Evolutionary conservation across 1,140 invertebrate genomes (phyloP), one percentile per base, ranked within the genome.

Genomic region (Brachionus plicatilis): DNA sequence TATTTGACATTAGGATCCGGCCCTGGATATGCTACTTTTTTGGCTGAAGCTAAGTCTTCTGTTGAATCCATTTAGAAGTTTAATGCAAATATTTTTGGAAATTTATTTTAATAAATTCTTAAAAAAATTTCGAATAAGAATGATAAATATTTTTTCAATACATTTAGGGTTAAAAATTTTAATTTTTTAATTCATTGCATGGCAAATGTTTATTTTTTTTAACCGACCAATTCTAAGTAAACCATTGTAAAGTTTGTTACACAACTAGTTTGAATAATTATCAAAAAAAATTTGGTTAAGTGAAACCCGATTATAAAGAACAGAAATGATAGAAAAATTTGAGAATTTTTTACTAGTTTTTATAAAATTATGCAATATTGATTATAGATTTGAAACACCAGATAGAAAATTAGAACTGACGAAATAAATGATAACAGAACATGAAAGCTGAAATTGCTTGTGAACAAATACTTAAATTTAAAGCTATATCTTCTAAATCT

Each of bases 1-100:
- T 83, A 83, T 53, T 72, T 68, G 20, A 83, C 37, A 37, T 72
- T 60, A n/a, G 65, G 17, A 37, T 47, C 45, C n/a, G 82, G 82
- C 4, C 82, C 82, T 29, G 65, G 65, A 56, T 83, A 83, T 24
- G 24, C 29, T 12, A 41, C 53, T 29, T 43, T 29, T 11, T 68
- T 68, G 0, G 43, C 14, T 14, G 79, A 29, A 60, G 24, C 24
- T 47, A 24, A 20, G 11, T 76, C 43, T 76, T 76, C 72, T 20
- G 41, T 12, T 7, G 72, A 3, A 76, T 76, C 43, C 72, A 76
- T 76, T 37, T 7, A 6, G 33, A 37, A 37, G 33, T 37, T 37
- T 37, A 14, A 20, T 43, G 8, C 3, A 17, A 41, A 37, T 41
- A 72, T 68, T 68, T 37, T 41, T 68, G 24, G 33, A 33, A 68